Evolutionary conservation across 2,888 invertebrate species (phyloP), one percentile per base, ranked within the genome.

Genomic region (Alentia gelatinosa): DNA sequence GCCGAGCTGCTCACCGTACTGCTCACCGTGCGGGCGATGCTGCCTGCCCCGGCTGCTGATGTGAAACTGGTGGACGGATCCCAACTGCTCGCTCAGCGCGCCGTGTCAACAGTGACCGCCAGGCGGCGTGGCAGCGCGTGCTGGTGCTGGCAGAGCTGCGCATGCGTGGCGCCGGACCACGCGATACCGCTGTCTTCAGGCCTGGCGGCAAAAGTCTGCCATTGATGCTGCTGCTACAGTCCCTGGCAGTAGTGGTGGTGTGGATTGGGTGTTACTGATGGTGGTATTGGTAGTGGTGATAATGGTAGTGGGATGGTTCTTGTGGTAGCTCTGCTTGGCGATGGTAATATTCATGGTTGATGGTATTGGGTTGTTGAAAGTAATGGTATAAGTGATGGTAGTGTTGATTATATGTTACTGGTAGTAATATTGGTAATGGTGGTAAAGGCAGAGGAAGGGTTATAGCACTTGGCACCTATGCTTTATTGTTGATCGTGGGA

Each of bases 21-120:
- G 56, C 75, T 33, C 4, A 7, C 75, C 4, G 75, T 33, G 9
- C 75, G 75, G 5, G 79, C 79, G 79, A 35, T 79, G 79, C 79
- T 79, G 79, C 79, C 79, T 79, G 39, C 79, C n/a, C 37, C 79
- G 79, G 79, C 79, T 79, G 79, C 79, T 79, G 79, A 79, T 79
- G 79, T 39, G 39, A 39, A 35, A 39, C 79, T 79, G 79, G 39
- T n/a, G 12, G 37, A 39, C 23, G 79, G 39, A 0, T 35, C 79
- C n/a, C 4, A 79, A 79, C 79, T 79, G 79, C 68, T 30, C 30
- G 68, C n/a, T 26, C 68, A 3, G 30, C 37, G n/a, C 15, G 79
- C 37, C n/a, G 39, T 79, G 79, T 79, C 37, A 79, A 79, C 39
- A 39, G 79, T 79, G 79, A 26, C 26, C 79, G 37, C 37, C n/a